Base-by-base conservation (phyloP, 2,113 vertebrate species). In the Archocentrus centrarchus region DNA sequence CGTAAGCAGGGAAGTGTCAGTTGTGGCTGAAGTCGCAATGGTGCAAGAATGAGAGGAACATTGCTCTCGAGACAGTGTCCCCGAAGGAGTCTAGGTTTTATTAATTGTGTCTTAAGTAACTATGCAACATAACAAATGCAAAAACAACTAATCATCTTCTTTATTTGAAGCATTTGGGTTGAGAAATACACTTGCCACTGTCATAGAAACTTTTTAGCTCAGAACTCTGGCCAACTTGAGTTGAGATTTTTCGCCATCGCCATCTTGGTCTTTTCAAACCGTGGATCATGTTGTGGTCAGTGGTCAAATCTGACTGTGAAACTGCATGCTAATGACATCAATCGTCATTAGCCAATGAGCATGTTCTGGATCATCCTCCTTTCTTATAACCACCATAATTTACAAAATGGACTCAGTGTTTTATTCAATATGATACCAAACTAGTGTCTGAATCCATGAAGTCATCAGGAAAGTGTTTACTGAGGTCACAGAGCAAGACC, bases 1-100 rank as follows among this genome's bases (percentile, higher is more conserved):
- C 80, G 41, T 91, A 85, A 90, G 66, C 78, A 7, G 41, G 63
- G 83, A 90, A 86, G 82, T 73, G 88, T 89, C 86, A 89, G 81
- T 62, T 82, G 87, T 82, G 89, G 88, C 80, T 41, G 39, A 80
- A 83, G 63, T 30, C 70, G 77, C 86, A 79, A 27, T 24, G 60
- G 57, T 59, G 47, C 70, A 88, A 83, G 89, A 86, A 85, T 24
- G 77, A 82, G 58, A 57, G 63, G 79, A 85, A 86, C 83, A 81
- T 59, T 39, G 81, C 47, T 58, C 13, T 77, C 11, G 22, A n/a
- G 47, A 59, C 62, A 35, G 6, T 63, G 24, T 75, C 81, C 61
- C 63, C 30, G 1, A 4, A 80, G 39, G 44, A 59, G 50, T 58
- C 58, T 79, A 64, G 63, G n/a, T 32, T 68, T 61, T 30, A 44